These are phyloP conservation scores for Gryllus bimaculatus DNA, from an alignment of 1,140 invertebrate genomes.

Conservation along the genomic window DNA sequence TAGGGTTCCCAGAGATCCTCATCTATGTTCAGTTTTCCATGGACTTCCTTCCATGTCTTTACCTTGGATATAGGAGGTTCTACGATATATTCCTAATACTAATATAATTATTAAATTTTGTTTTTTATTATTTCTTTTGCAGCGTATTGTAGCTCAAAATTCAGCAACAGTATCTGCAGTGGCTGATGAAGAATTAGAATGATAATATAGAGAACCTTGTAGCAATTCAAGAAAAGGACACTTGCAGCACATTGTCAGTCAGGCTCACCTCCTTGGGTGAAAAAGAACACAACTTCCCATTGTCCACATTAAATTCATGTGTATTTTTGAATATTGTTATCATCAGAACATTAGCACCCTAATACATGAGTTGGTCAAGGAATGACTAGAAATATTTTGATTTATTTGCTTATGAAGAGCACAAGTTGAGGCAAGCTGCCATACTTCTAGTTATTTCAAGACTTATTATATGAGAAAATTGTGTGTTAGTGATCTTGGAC, in stretches of 20 bases:
- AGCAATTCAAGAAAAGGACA: neutral
- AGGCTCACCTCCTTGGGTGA: neutral
- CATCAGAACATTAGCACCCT: neutral
- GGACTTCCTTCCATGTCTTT: neutral
- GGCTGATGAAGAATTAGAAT: conserved; percentile 39
- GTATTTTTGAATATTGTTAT: neutral
- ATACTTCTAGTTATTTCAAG: neutral
- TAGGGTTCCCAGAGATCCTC: no score
- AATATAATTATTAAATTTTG: neutral
- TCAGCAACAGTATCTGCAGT: conserved; percentile 30
- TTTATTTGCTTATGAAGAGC: neutral
- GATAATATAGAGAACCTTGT: conserved; percentile 18
- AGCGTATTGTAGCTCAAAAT: conserved; percentile 28
- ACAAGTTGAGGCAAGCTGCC: neutral
- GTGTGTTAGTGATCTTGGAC: conserved; percentile 1
- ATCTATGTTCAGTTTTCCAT: neutral
- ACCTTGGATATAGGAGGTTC: neutral
- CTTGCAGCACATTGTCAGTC: neutral
- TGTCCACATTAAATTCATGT: neutral
- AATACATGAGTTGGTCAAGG: neutral
- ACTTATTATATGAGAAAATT: neutral
- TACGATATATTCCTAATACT: neutral
- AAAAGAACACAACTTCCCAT: neutral
- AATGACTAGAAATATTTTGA: neutral
- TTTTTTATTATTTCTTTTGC: conserved; percentile 9